A percentile compares a stretch with the other conserved stretches of the same genome.
Evolutionary conservation across 2,797 vertebrate genomes (phyloP).

Genomic region (Rhabdophis nuchalis): DNA sequence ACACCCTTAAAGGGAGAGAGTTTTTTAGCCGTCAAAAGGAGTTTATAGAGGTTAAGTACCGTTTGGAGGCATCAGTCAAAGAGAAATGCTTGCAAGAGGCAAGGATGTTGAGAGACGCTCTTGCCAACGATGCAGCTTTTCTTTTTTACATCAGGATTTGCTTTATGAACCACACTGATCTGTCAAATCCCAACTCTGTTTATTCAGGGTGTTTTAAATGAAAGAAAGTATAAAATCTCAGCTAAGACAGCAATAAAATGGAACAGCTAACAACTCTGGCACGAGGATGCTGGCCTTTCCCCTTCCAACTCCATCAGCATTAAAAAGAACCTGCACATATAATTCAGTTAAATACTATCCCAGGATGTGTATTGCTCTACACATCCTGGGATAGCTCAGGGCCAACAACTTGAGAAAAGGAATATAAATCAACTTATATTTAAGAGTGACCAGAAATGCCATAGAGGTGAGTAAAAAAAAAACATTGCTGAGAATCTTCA

Average conservation of each 20-base stretch:
- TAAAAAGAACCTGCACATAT: neutral
- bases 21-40: neutral
- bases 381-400: too few species aligned
- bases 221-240: neutral
- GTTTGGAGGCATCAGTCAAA: constrained; percentile 21
- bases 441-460: neutral
- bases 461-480: neutral
- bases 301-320: neutral
- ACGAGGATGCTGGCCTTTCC: neutral
- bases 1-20: neutral
- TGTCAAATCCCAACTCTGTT: neutral
- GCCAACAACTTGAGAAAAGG: neutral
- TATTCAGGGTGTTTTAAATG: neutral
- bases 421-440: neutral
- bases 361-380: neutral
- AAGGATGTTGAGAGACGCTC: neutral
- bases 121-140: constrained; percentile 18
- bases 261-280: neutral
- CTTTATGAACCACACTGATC: constrained; percentile 13
- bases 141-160: constrained; percentile 40
- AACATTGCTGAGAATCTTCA: neutral
- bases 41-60: constrained; percentile 33
- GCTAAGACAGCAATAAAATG: neutral
- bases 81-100: constrained; percentile 27
- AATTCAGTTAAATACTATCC: neutral